phyloP scores from a whole-genome alignment of 2,113 vertebrate genomes.

The Misgurnus mizolepis region DNA sequence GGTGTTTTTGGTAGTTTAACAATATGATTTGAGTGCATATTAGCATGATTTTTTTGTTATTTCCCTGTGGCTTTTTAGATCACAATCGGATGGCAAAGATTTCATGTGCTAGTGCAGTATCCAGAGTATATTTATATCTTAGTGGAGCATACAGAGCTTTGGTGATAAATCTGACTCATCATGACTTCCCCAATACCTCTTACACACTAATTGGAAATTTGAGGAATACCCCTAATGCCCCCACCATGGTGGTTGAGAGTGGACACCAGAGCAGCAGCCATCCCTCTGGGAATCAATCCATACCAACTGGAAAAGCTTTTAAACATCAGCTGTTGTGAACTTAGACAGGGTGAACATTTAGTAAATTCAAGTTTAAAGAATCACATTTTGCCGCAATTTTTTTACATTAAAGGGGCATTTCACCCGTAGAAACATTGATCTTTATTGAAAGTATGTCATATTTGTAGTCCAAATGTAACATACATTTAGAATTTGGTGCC shows the following conservation, averaged over 20 bases:
- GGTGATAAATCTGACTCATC: slow-evolving; percentile 21
- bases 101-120: not conserved
- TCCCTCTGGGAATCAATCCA: slow-evolving; percentile 34
- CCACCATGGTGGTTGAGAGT: slow-evolving; percentile 1
- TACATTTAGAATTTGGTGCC: no score
- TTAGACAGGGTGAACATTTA: slow-evolving; percentile 9
- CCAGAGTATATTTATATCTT: not conserved
- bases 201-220: slow-evolving; percentile 31
- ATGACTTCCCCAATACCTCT: not conserved
- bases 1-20: no score
- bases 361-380: no score
- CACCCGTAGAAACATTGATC: no score
- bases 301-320: slow-evolving; percentile 34
- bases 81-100: no score
- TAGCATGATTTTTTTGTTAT: no score
- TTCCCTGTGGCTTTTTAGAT: no score
- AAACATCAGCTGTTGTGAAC: slow-evolving; percentile 9
- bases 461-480: no score
- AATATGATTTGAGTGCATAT: no score
- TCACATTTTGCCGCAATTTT: no score
- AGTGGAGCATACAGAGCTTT: not conserved
- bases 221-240: slow-evolving; percentile 15
- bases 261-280: not conserved
- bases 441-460: no score
- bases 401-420: no score